These are phyloP conservation scores for Dasypus novemcinctus DNA, from an alignment of 2,113 vertebrate species.

Conservation along the genomic window DNA sequence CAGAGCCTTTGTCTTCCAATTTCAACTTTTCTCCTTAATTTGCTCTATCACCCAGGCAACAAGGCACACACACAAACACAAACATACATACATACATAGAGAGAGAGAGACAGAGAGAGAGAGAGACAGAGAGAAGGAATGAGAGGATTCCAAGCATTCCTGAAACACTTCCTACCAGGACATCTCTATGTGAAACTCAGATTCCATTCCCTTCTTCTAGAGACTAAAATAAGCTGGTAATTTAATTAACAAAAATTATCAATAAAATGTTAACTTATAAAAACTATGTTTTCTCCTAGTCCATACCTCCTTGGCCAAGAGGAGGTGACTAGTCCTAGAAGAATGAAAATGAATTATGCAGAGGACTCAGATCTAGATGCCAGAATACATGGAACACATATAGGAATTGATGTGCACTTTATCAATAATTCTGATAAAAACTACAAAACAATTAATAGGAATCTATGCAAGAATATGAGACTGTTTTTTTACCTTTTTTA, in stretches of 20 bases:
- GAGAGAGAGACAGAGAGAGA: background rate
- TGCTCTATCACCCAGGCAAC: conserved; percentile 26
- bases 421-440: background rate
- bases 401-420: background rate
- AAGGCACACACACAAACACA: background rate
- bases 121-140: too few species aligned
- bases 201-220: background rate
- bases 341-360: background rate
- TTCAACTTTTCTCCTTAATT: background rate
- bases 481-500: conserved; percentile 48
- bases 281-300: background rate
- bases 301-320: background rate
- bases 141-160: background rate
- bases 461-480: background rate
- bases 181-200: background rate
- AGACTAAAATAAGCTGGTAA: background rate
- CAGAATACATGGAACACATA: background rate
- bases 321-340: background rate
- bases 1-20: background rate
- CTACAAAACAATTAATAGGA: background rate
- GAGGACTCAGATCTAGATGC: background rate
- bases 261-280: background rate
- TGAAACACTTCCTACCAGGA: background rate
- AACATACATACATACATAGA: background rate
- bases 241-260: background rate